Evolutionary conservation across 2,113 vertebrate genomes (phyloP).

Genomic region (Eretmochelys imbricata): DNA sequence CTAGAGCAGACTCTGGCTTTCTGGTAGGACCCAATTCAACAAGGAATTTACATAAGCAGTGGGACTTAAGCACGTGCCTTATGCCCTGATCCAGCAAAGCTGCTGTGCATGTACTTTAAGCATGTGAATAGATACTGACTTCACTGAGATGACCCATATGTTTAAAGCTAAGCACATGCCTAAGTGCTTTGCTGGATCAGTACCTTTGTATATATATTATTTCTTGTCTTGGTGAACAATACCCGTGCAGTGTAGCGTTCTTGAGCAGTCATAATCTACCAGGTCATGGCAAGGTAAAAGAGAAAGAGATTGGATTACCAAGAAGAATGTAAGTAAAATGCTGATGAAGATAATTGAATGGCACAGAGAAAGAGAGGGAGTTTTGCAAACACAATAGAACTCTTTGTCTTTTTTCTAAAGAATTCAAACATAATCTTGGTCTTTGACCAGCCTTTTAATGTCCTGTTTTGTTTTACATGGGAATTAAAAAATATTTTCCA

Average conservation of each 20-base stretch:
- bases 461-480: conserved; percentile 53
- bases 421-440: conserved; percentile 7
- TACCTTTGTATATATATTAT: rapidly evolving
- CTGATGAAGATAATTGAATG: neutral
- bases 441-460: conserved; percentile 45
- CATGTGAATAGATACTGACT: neutral
- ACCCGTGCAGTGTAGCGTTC: neutral
- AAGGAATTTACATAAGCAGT: neutral
- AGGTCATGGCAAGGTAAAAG: neutral
- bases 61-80: rapidly evolving
- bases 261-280: neutral
- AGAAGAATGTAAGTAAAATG: neutral
- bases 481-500: conserved; percentile 54
- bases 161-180: neutral
- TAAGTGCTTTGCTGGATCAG: neutral
- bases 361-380: neutral
- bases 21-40: neutral
- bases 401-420: conserved; percentile 36
- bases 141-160: neutral
- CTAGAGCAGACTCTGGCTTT: neutral
- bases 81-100: rapidly evolving
- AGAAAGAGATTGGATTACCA: neutral
- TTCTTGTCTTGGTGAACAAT: rapidly evolving
- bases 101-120: neutral
- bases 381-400: conserved; percentile 20